phyloP scores from a whole-genome alignment of 2,888 invertebrate species.

The Malthinus seriepunctatus region DNA sequence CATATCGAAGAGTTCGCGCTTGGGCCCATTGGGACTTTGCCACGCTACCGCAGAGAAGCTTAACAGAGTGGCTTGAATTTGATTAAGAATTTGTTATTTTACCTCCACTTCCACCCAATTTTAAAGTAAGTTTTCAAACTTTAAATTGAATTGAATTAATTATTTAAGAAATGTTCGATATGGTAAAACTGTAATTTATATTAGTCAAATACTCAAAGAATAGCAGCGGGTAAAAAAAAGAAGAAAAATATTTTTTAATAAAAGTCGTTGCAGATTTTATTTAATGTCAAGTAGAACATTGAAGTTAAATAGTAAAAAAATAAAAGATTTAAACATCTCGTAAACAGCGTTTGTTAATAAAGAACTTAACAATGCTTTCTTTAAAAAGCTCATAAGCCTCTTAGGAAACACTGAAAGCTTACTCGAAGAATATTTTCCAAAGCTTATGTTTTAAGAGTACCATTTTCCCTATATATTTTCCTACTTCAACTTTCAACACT shows the following conservation, averaged over 20 bases:
- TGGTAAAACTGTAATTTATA: too few relatives aligned
- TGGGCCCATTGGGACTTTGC: too few relatives aligned
- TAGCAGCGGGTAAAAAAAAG: too few relatives aligned
- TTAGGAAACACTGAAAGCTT: constrained; percentile 13
- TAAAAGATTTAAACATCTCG: constrained; percentile 5
- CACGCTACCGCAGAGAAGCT: too few relatives aligned
- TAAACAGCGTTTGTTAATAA: constrained; percentile 14
- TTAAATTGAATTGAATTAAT: too few relatives aligned
- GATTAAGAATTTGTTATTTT: too few relatives aligned
- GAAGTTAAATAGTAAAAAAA: background rate
- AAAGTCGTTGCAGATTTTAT: background rate
- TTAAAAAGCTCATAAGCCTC: constrained; percentile 17
- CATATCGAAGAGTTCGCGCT: too few relatives aligned
- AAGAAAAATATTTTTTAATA: background rate
- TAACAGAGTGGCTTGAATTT: too few relatives aligned
- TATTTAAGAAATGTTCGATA: too few relatives aligned
- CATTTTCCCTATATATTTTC: constrained; percentile 2
- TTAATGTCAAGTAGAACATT: constrained; percentile 2
- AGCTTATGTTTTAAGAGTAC: constrained; percentile 3
- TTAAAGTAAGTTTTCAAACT: too few relatives aligned
- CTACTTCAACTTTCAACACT: constrained; percentile 3
- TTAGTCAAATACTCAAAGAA: too few relatives aligned
- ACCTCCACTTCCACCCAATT: too few relatives aligned
- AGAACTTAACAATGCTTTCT: constrained; percentile 12
- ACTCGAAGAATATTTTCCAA: constrained; percentile 5